Base-by-base conservation (phyloP, 2,888 invertebrate species). In the Zhengitettix transpicula region DNA sequence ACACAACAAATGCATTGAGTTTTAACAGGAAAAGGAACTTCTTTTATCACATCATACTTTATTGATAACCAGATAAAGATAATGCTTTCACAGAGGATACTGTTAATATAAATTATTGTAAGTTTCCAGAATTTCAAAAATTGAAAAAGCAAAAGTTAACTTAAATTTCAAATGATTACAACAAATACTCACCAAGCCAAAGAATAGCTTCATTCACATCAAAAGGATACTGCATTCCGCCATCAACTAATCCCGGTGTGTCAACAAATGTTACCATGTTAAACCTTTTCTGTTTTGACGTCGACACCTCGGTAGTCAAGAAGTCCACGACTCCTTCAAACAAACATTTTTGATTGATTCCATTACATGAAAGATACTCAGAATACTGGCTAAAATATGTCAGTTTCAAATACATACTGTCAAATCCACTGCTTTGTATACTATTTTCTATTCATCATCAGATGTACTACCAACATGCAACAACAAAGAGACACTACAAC, bases 181-280 rank as follows among this genome's bases (percentile, higher is more conserved):
- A 2, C 28, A 28, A 28, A 28, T 9, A 62, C 68, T 69, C 68
- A 75, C 78, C 79, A 17, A 80, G 70, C 78, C 78, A 79, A 5
- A 74, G 66, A 42, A 80, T 75, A 16, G 78, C 70, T 64, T 77
- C 71, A 66, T 79, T 77, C 44, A 80, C 79, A 71, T 79, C 78
- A 69, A 78, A 80, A 3, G 79, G 79, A 67, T 80, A 80, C 65
- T 78, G 76, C 78, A 79, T 78, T 66, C 78, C 78, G 2, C 80
- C 80, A 70, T 80, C 79, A 10, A 80, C 80, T 16, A 80, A 70
- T 8, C 79, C 80, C n/a, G 80, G 79, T 1, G 79, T 78, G 67
- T 80, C 79, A 16, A 80, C 75, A 68, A 80, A 80, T 10, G 78
- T 79, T 51, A 80, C 77, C 61, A 80, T 69, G 64, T 73, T 74